These are phyloP conservation scores for Ia io DNA, from an alignment of 2,113 vertebrate genomes.

Conservation along the genomic window DNA sequence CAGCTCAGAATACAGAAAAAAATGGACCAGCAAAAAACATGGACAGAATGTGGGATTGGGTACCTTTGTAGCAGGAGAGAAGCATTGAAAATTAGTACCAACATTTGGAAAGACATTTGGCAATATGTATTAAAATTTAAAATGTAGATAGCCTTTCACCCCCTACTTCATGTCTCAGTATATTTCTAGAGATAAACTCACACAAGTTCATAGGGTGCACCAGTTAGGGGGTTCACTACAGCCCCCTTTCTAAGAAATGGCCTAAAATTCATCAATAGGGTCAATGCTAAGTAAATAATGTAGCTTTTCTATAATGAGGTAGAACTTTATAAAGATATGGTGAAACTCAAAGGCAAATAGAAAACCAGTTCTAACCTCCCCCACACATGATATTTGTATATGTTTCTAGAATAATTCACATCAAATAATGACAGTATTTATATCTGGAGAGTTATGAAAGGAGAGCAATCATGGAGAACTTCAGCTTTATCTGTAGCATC, in stretches of 20 bases:
- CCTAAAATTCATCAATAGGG: not conserved
- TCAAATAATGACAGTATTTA: not conserved
- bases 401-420: slow-evolving; percentile 1
- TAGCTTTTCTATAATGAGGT: not conserved
- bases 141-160: not conserved
- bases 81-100: not conserved
- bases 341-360: not conserved
- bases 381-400: not conserved
- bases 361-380: not conserved
- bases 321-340: not conserved
- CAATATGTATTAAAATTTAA: not conserved
- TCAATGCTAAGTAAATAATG: not conserved
- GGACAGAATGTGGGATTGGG: not conserved
- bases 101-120: not conserved
- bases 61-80: not conserved
- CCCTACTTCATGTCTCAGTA: not conserved
- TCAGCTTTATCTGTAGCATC: not conserved
- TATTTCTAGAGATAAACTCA: not conserved
- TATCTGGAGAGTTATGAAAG: not conserved
- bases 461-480: not conserved
- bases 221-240: not conserved
- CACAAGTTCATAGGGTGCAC: not conserved
- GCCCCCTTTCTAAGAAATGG: not conserved
- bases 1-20: not conserved
- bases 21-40: not conserved